phyloP scores from a whole-genome alignment of 2,888 invertebrate genomes.

The Plagodis dolabraria region DNA sequence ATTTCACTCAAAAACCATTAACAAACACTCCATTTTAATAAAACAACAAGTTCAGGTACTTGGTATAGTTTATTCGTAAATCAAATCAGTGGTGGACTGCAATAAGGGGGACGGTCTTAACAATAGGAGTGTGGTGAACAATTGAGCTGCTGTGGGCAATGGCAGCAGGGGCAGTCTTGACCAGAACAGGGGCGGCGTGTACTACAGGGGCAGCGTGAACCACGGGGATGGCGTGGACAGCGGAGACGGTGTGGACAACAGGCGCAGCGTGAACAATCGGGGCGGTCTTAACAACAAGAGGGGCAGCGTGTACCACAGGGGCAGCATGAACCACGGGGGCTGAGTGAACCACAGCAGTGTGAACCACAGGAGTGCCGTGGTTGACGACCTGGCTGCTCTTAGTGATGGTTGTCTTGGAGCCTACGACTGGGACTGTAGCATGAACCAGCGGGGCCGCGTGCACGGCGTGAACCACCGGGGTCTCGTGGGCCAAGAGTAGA shows the following conservation, averaged over 20 bases:
- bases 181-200: constrained; percentile 58
- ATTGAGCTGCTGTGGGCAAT: constrained; percentile 73
- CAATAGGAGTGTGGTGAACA: constrained; percentile 63
- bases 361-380: constrained; percentile 69
- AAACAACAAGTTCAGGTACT: constrained; percentile 24
- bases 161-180: constrained; percentile 71
- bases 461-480: constrained; percentile 55
- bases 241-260: constrained; percentile 61
- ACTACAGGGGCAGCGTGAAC: constrained; percentile 53
- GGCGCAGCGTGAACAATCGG: constrained; percentile 45
- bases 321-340: constrained; percentile 62
- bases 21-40: neutral
- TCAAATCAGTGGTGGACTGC: constrained; percentile 65
- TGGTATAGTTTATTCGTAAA: constrained; percentile 38
- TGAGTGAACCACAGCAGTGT: constrained; percentile 61
- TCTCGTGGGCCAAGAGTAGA: constrained; percentile 62
- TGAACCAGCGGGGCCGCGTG: constrained; percentile 62
- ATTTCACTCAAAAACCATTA: too few relatives aligned
- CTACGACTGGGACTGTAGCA: constrained; percentile 63
- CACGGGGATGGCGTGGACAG: constrained; percentile 59
- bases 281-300: constrained; percentile 52
- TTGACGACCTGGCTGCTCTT: constrained; percentile 78
- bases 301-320: constrained; percentile 45
- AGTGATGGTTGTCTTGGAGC: constrained; percentile 73
- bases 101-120: constrained; percentile 67